phyloP scores from a whole-genome alignment of 53 echinoderm and acorn worm genomes.

The Antedon mediterranea region DNA sequence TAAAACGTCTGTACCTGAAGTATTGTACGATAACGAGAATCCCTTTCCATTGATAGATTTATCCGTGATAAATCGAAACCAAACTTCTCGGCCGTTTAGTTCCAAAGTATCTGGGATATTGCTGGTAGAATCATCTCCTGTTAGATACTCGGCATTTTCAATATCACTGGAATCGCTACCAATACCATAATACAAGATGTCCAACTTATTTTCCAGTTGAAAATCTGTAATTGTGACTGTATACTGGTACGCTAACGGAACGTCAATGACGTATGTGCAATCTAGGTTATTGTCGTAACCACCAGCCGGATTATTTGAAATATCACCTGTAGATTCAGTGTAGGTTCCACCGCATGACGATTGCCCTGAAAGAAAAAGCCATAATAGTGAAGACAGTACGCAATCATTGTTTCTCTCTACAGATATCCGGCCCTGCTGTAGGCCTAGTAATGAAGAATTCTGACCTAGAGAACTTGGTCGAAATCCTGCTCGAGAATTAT shows the following conservation, averaged over 20 bases:
- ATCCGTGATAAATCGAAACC: not conserved
- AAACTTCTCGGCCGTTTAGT: not conserved
- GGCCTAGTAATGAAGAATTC: too few relatives aligned
- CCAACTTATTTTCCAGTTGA: conserved; percentile 30
- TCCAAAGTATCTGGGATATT: not conserved
- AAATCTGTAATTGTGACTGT: not conserved
- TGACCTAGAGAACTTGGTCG: too few relatives aligned
- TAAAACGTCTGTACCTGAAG: too few relatives aligned
- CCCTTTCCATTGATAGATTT: not conserved
- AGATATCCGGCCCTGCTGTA: too few relatives aligned
- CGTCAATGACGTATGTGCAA: not conserved
- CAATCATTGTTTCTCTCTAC: too few relatives aligned
- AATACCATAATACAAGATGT: conserved; percentile 32
- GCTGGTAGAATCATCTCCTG: not conserved
- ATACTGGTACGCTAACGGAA: not conserved
- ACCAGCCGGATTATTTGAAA: not conserved
- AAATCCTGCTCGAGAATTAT: too few relatives aligned
- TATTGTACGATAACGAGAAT: not conserved
- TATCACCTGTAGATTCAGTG: not conserved
- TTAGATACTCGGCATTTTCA: not conserved
- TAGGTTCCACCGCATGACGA: too few relatives aligned
- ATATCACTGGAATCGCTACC: conserved; percentile 7
- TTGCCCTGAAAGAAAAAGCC: too few relatives aligned
- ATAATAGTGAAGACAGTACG: too few relatives aligned
- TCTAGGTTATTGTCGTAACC: not conserved